Base-by-base conservation (phyloP, 2,797 vertebrate genomes). In the Myiotriccus ornatus region DNA sequence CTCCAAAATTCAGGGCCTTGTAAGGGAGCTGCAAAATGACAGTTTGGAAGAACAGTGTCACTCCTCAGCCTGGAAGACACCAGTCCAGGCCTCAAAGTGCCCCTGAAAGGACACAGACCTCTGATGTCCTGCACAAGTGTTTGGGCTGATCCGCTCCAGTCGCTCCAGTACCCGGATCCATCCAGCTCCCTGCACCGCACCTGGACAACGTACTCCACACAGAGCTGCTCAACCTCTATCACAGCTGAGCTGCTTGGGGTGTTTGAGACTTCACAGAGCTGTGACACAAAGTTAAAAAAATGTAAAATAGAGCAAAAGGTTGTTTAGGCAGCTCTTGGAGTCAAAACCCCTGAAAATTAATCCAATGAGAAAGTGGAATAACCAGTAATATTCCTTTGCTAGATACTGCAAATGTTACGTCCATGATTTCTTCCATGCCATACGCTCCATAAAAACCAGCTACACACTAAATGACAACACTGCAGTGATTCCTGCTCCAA, bases 1-100 rank as follows among this genome's bases (percentile, higher is more conserved):
- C 99, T 98, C 99, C 99, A 99, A 95, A 99, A 99, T 69, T 99
- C 98, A 11, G 99, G 99, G 23, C 99, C 99, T 71, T 71, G 98
- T 77, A 97, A 94, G 59, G 99, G 99, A 96, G 98, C 99, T 99
- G 97, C 70, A 97, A 78, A 90, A 94, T 4, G 1, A 53, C 30
- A 90, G 27, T 34, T 82, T 62, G 34, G 67, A 47, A 71, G n/a
- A 39, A 23, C 5, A 49, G 37, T 2, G 39, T 64, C 77, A 39
- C 28, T 16, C 6, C 4, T 17, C 53, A 27, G 28, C 0, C 5
- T 49, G 94, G 18, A 24, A 28, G 20, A 1, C 1, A 6, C 8
- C 53, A 43, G 27, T 30, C 8, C 83, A 43, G 27, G 46, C 7
- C 25, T 43, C 6, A 18, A 71, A 56, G 28, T 2, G 6, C 8